Evolutionary conservation across 92 coral and sea anemone genomes (phyloP).

Genomic region (Parazoanthus swiftii): DNA sequence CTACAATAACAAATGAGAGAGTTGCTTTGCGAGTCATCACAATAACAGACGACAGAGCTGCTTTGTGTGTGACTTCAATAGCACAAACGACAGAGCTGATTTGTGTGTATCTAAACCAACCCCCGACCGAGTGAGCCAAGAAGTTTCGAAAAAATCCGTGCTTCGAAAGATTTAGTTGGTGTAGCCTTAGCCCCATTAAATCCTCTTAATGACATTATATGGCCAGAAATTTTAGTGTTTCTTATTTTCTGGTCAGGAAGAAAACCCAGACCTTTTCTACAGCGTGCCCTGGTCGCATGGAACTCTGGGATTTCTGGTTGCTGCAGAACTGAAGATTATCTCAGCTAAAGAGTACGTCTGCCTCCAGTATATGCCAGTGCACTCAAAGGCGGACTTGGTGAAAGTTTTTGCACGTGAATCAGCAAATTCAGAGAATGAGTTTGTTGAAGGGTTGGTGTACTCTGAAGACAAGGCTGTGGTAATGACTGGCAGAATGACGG

Average conservation of each 20-base stretch:
- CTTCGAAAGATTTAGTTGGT: too few relatives aligned
- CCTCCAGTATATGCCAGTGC: slow-evolving; percentile 51
- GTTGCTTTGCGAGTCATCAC: too few relatives aligned
- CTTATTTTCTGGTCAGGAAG: slow-evolving; percentile 35
- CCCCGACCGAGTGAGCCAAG: too few relatives aligned
- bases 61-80: too few relatives aligned
- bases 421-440: slow-evolving; percentile 44
- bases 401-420: slow-evolving; percentile 46
- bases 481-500: slow-evolving; percentile 56
- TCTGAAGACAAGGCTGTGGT: slow-evolving; percentile 60
- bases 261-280: slow-evolving; percentile 57
- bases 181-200: too few relatives aligned
- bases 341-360: slow-evolving; percentile 59
- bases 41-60: too few relatives aligned
- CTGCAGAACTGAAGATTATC: slow-evolving; percentile 61
- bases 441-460: slow-evolving; percentile 65
- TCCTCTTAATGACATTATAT: too few relatives aligned
- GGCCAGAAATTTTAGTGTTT: too few relatives aligned
- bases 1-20: too few relatives aligned
- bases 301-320: slow-evolving; percentile 67
- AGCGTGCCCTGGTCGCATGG: slow-evolving; percentile 71
- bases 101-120: too few relatives aligned
- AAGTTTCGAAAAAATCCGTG: too few relatives aligned
- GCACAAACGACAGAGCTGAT: too few relatives aligned
- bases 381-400: slow-evolving; percentile 43